Percentiles rank a stretch among this genome's conserved stretches.
Evolutionary conservation across 2,113 vertebrate species (phyloP).

Genomic region (Coryphaenoides rupestris): DNA sequence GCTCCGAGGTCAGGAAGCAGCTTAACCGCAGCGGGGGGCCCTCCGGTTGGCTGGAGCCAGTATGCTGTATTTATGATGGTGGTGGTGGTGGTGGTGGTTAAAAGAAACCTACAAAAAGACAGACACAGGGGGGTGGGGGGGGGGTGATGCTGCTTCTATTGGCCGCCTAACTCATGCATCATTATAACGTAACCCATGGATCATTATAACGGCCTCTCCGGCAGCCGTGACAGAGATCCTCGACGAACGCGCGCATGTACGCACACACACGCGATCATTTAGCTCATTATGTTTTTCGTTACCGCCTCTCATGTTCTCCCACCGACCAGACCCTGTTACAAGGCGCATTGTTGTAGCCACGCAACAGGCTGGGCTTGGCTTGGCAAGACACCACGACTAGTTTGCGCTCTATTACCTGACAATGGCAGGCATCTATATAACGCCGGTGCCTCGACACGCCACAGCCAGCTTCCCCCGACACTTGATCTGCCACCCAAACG

Average conservation of each 20-base stretch:
- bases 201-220: slow-evolving; percentile 65
- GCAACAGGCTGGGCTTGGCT: slow-evolving; percentile 37
- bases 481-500: background rate
- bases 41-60: slow-evolving; percentile 13
- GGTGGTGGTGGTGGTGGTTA: slow-evolving; percentile 39
- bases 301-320: slow-evolving; percentile 41
- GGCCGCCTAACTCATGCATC: slow-evolving; percentile 53
- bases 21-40: slow-evolving; percentile 63
- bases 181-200: slow-evolving; percentile 62
- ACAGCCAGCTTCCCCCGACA: background rate
- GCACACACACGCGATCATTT: slow-evolving; percentile 35
- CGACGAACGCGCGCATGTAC: slow-evolving; percentile 53
- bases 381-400: slow-evolving; percentile 21
- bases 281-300: slow-evolving; percentile 24
- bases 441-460: slow-evolving; percentile 2
- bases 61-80: slow-evolving; percentile 58
- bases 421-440: slow-evolving; percentile 9
- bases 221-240: slow-evolving; percentile 51
- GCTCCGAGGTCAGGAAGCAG: slow-evolving; percentile 63
- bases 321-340: slow-evolving; percentile 27
- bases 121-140: slow-evolving; percentile 35
- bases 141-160: slow-evolving; percentile 49
- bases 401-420: background rate
- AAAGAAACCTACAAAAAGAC: too few species aligned
- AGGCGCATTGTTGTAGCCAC: slow-evolving; percentile 26